A percentile compares a stretch with the other conserved stretches of the same genome.
Conservation (phyloP, 1,140 invertebrate genomes). For the Diabrotica virgifera region DNA sequence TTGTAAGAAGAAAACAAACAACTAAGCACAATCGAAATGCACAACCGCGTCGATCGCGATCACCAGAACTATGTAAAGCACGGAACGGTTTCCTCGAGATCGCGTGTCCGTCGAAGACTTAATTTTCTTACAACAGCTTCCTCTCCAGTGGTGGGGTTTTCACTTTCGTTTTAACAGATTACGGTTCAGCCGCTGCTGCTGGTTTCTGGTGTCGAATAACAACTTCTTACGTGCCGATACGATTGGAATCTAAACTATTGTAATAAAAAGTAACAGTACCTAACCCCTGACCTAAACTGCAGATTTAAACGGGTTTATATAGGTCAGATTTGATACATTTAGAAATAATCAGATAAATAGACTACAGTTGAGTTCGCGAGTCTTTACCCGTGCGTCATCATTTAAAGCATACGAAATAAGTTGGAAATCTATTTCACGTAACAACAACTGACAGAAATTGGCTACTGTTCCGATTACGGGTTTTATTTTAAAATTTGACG, state of each 20-base stretch:
- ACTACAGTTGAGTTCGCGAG: too few species aligned
- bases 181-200: constrained; percentile 1
- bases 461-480: too few species aligned
- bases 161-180: constrained; percentile 25
- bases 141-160: constrained; percentile 19
- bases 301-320: too few species aligned
- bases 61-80: neutral
- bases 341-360: too few species aligned
- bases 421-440: too few species aligned
- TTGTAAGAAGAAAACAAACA: neutral
- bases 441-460: too few species aligned
- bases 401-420: too few species aligned
- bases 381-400: too few species aligned
- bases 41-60: constrained; percentile 4
- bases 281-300: neutral
- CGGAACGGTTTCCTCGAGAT: constrained; percentile 1
- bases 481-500: too few species aligned
- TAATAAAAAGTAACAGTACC: neutral
- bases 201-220: constrained; percentile 1
- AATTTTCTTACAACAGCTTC: constrained; percentile 13
- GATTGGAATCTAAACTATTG: neutral
- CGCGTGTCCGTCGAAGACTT: constrained; percentile 4
- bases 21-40: constrained; percentile 4
- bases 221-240: too few species aligned
- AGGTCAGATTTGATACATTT: too few species aligned